Base-by-base conservation (phyloP, 2,797 vertebrate species). In the Nannoperca obscura region DNA sequence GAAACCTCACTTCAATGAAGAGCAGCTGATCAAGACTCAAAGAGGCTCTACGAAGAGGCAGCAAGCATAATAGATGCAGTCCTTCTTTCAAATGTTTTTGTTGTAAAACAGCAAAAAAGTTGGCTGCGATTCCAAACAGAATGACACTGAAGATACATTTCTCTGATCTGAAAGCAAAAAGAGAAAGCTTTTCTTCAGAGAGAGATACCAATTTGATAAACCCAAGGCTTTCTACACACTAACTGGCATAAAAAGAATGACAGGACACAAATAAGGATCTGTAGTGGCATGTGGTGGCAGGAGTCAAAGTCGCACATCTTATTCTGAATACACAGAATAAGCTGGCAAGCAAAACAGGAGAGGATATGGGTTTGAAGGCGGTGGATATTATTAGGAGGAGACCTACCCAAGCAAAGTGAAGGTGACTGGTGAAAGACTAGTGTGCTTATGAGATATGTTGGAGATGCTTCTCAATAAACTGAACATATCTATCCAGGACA, bases 11-110 rank as follows among this genome's bases (percentile, higher is more conserved):
- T 60, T 76, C 54, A 71, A 1, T 47, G 44, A 68, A 34, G 50
- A 42, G 69, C 44, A 68, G 58, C 47, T 38, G 52, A 68, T 74
- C 13, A 34, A 58, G 24, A 55, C 42, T 68, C 22, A 68, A 63
- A 74, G 27, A 69, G 36, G 44, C 52, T 50, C 44, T 27, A 46
- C 7, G 0, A 50, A 30, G 63, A 63, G 44, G 36, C 47, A 46
- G 55, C 38, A 5, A 52, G 53, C 36, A n/a, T 44, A 65, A 44
- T 9, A 42, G 10, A 22, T 2, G 49, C 40, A 46, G 65, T 19
- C 1, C 20, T 40, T 47, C 40, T 55, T 32, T 50, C 5, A 47
- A 44, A 22, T 38, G 27, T 11, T 65, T 52, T 30, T 36, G 22
- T 32, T 60, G n/a, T 40, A 19, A 38, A 9, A 36, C 27, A 71